Evolutionary conservation across 2,888 invertebrate genomes (phyloP), one percentile per base, ranked within the genome.

Genomic region (Latrodectus hesperus): DNA sequence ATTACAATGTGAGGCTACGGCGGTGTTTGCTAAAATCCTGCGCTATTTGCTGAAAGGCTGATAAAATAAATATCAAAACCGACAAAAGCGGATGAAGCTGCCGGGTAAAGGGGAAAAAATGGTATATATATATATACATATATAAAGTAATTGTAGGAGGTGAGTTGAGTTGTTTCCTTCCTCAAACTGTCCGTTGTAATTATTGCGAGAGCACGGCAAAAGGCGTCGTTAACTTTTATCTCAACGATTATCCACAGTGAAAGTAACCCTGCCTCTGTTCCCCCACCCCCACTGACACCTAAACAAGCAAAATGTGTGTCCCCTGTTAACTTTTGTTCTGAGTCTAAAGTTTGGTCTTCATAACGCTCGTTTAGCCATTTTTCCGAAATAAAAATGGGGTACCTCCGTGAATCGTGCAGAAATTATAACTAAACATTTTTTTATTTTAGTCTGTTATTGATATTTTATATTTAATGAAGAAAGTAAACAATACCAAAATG

Each of bases 11-110:
- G 67, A 75, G 74, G 76, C 80, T 80, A 75, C 71, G n/a, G 38
- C 22, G 60, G 72, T 87, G 77, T 87, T 87, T 87, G 86, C 81
- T 81, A 72, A 87, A 87, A 81, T 73, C 77, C 86, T 76, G 72
- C 81, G 64, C 81, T 76, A 87, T 87, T 87, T 87, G 81, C 86
- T 71, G 71, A 52, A 38, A 76, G 71, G 67, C 71, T 53, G 77
- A 81, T 81, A 77, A 87, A 87, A 80, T 76, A 75, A 80, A 80
- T 70, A 80, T 49, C 73, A 68, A 68, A 51, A 77, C 76, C 17
- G 70, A 72, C 22, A 55, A 76, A 76, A 76, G n/a, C 14, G 60
- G n/a, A 60, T 60, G 60, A 60, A 38, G 38, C 38, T 38, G 38
- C 38, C 38, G 38, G 38, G 38, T 38, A 38, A 38, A 38, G 6